Evolutionary conservation across 2,888 invertebrate species (phyloP), one percentile per base, ranked within the genome.

Genomic region (Pachycephus smyrnensis): DNA sequence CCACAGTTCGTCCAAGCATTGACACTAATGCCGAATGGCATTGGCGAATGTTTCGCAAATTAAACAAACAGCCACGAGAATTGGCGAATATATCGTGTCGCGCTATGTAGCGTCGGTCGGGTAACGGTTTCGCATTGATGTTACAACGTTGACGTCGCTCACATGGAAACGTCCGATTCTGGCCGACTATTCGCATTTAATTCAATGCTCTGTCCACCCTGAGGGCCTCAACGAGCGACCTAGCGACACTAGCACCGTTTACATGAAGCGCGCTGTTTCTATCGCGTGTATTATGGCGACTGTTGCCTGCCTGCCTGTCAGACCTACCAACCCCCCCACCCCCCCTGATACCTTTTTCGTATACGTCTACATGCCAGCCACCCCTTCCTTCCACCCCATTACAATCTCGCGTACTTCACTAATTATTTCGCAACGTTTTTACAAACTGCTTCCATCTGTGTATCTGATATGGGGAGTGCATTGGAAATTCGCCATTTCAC

Each of bases 111-210:
- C 23, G 69, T 30, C 69, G 69, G 69, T 69, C 69, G 32, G n/a
- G 32, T 69, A 69, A 69, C 69, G 32, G 32, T 69, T 69, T 69
- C 69, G 69, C 69, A 69, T 32, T 32, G 40, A 40, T 4, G 69
- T n/a, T 69, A 32, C 69, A 69, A 30, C 69, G 69, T 11, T 12
- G 31, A 69, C 69, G 32, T 32, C 69, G 12, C 69, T 69, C 68
- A 78, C 77, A 80, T 79, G 83, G 81, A 83, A 81, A 76, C 77
- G 71, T 74, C 35, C 40, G 40, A 40, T 40, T 15, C 40, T 2
- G 40, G 15, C 15, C 73, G 78, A 77, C 76, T 77, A 81, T 81
- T 84, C 77, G 79, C 79, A 81, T 84, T 84, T 81, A 84, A 84
- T 83, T 80, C 79, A 76, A 80, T 80, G 79, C 79, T 80, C 69